These are phyloP conservation scores for Alloscopus bannaensis DNA, from an alignment of 2,888 invertebrate species.

Conservation along the genomic window DNA sequence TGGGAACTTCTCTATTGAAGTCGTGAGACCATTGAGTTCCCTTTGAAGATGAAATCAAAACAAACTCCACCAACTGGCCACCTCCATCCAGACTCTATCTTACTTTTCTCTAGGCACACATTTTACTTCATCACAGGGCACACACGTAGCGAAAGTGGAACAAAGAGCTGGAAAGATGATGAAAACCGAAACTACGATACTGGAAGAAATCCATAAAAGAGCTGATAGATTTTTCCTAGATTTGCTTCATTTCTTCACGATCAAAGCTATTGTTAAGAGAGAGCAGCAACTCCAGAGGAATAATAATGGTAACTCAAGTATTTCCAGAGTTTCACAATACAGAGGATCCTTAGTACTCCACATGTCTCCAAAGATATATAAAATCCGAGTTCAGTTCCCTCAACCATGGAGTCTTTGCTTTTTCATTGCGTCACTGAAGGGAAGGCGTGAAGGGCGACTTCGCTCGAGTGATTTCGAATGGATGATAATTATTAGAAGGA, in stretches of 20 bases:
- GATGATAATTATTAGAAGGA: constrained; percentile 67
- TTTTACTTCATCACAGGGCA: neutral
- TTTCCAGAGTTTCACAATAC: too few species aligned
- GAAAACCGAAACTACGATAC: constrained; percentile 24
- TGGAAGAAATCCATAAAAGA: constrained; percentile 24
- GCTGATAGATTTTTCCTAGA: too few species aligned
- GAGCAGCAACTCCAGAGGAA: too few species aligned
- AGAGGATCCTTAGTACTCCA: constrained; percentile 19
- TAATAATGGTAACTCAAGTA: constrained; percentile 26
- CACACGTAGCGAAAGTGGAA: neutral
- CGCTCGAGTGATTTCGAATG: constrained; percentile 67
- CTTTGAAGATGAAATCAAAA: constrained; percentile 50
- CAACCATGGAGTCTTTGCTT: neutral
- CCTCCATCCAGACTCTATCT: neutral
- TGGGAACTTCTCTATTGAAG: constrained; percentile 26
- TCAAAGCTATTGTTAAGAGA: too few species aligned
- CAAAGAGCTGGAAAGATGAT: neutral
- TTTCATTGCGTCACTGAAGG: constrained; percentile 47
- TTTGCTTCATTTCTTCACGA: too few species aligned
- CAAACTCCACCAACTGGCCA: constrained; percentile 24
- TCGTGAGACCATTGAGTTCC: neutral
- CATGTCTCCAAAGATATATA: too few species aligned
- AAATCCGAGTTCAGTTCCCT: too few species aligned
- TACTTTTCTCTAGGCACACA: neutral
- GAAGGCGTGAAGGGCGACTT: constrained; percentile 70